Evolutionary conservation across 2,797 vertebrate species (phyloP).

Genomic region (Anomalospiza imberbis): DNA sequence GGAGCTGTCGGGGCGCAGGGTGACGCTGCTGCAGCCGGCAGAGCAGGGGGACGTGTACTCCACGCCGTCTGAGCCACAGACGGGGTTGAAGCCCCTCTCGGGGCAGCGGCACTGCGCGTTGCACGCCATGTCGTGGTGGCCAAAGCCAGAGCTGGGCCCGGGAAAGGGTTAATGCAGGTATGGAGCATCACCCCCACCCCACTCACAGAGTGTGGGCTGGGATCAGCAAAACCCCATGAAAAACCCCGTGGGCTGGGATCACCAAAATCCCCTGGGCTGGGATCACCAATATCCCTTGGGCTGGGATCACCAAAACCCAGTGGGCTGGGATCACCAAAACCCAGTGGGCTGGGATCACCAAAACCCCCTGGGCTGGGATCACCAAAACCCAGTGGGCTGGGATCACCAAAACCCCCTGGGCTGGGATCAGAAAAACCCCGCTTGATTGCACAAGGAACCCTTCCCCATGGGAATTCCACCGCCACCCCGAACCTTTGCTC

Average conservation of each 20-base stretch:
- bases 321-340: too few relatives aligned
- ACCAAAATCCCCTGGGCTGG: too few relatives aligned
- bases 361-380: too few relatives aligned
- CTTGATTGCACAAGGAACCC: background rate
- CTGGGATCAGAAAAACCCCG: background rate
- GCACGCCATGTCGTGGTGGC: slow-evolving; percentile 13
- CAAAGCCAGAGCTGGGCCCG: background rate
- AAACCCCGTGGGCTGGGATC: too few relatives aligned
- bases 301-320: too few relatives aligned
- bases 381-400: too few relatives aligned
- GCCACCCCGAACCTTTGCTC: background rate
- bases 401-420: too few relatives aligned
- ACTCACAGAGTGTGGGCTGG: too few relatives aligned
- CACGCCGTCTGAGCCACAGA: slow-evolving; percentile 78
- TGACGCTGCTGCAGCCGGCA: slow-evolving; percentile 76
- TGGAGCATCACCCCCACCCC: accelerated
- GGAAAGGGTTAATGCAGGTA: background rate
- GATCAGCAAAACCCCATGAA: too few relatives aligned
- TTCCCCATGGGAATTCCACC: background rate
- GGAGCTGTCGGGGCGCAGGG: background rate
- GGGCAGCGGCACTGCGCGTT: slow-evolving; percentile 75
- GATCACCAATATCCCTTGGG: too few relatives aligned
- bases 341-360: too few relatives aligned
- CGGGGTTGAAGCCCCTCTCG: slow-evolving; percentile 79
- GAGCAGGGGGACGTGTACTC: slow-evolving; percentile 90